Base-by-base conservation (phyloP, 2,797 vertebrate species). In the Cyprinella venusta region DNA sequence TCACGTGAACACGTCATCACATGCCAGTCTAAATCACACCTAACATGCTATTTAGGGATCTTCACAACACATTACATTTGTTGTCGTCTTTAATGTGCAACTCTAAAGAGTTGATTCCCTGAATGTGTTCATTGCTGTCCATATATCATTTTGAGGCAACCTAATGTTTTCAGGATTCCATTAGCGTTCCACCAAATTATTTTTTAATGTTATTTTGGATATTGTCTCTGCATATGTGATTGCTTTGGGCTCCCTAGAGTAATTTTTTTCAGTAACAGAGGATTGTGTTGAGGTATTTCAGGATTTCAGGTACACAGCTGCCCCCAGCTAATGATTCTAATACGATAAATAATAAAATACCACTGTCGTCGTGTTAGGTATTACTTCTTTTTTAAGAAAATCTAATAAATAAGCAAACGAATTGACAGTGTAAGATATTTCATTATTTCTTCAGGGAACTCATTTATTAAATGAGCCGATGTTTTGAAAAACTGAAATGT, bases 401-500 rank as follows among this genome's bases (percentile, higher is more conserved):
- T 80, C 36, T 33, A 52, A 65, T 56, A 42, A 83, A 72, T 10
- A 59, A n/a, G 21, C 12, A 48, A 63, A 65, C 45, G 2, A 85
- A 52, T 9, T 67, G 75, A 50, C 77, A 24, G n/a, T 50, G 48
- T 9, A 79, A 64, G 76, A 33, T 24, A 36, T 56, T 56, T 38
- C 30, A 54, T 74, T 33, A 38, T 40, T 24, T 68, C 18, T 40
- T 48, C 24, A 52, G n/a, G 56, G 61, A 82, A 54, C 59, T 75
- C n/a, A 10, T 52, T 76, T 69, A 52, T 50, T 40, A 59, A 74
- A 68, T 69, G 19, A 63, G 67, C 19, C 12, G 4, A 48, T 71
- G 21, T 77, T 61, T 64, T 69, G 38, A 74, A 76, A 70, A 86
- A 68, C 54, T 38, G 52, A 33, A n/a, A 71, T 77, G 88, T 89